Percentiles rank a stretch among this genome's conserved stretches.
These are phyloP conservation scores for Pristionchus mayeri DNA, from an alignment of 2,888 invertebrate species.

Conservation along the genomic window DNA sequence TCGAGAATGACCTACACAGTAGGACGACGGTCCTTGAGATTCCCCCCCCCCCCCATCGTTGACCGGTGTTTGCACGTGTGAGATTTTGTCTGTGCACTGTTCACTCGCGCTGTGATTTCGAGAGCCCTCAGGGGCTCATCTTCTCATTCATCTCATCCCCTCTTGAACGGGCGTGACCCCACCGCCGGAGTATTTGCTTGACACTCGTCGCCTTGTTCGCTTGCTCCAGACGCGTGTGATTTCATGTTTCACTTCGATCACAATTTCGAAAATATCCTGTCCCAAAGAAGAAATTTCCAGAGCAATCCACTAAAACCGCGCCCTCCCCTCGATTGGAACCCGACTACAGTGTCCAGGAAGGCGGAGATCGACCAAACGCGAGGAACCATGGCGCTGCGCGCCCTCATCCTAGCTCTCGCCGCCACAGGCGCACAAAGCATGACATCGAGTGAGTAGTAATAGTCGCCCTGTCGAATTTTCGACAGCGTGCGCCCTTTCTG, in stretches of 20 bases:
- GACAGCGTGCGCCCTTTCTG: not conserved
- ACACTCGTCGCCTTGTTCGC: not conserved
- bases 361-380: not conserved
- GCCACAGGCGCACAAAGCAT: not conserved
- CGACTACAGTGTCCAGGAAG: not conserved
- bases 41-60: not conserved
- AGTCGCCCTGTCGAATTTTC: slow-evolving; percentile 21
- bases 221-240: not conserved
- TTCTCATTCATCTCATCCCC: not conserved
- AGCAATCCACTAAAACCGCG: slow-evolving; percentile 2
- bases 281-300: not conserved
- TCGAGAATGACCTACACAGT: not conserved
- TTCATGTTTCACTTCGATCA: not conserved
- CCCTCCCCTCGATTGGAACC: not conserved
- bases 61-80: not conserved
- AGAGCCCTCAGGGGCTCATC: slow-evolving; percentile 25
- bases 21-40: not conserved
- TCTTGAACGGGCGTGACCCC: slow-evolving; percentile 37
- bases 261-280: not conserved
- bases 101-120: not conserved
- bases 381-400: slow-evolving; percentile 41
- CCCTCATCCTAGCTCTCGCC: slow-evolving; percentile 8
- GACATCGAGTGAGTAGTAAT: slow-evolving; percentile 38
- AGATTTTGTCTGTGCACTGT: not conserved
- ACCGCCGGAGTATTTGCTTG: not conserved